Conservation (phyloP, 1,140 invertebrate genomes). For the Pemphigus obesinymphae region DNA sequence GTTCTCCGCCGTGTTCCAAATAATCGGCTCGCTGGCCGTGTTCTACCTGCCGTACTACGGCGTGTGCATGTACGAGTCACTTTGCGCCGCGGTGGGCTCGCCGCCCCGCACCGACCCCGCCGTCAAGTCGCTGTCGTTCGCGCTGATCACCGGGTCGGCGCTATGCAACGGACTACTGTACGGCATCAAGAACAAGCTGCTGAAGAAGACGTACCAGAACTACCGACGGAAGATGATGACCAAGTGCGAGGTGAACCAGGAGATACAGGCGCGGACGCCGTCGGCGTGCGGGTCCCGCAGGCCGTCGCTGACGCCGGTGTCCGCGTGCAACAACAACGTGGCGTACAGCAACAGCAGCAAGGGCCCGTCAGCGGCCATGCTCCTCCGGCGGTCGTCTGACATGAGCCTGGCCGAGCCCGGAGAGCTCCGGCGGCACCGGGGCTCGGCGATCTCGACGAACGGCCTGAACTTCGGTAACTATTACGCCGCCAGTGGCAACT, state of each 20-base stretch:
- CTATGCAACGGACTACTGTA: slow-evolving; percentile 71
- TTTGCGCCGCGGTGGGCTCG: slow-evolving; percentile 49
- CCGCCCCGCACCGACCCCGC: not conserved
- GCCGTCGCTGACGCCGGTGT: slow-evolving; percentile 60
- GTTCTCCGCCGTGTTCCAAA: slow-evolving; percentile 59
- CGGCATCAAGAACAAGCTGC: slow-evolving; percentile 66
- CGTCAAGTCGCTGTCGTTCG: slow-evolving; percentile 57
- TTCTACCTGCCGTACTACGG: slow-evolving; percentile 70
- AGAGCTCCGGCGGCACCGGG: slow-evolving; percentile 49
- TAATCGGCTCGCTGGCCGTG: slow-evolving; percentile 65
- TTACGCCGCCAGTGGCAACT: slow-evolving; percentile 39
- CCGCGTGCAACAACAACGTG: slow-evolving; percentile 53
- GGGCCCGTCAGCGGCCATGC: slow-evolving; percentile 49
- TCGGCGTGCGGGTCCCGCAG: slow-evolving; percentile 68
- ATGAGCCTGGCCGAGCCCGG: slow-evolving; percentile 12
- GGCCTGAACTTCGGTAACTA: slow-evolving; percentile 42
- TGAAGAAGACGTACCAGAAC: slow-evolving; percentile 68
- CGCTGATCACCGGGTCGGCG: slow-evolving; percentile 63
- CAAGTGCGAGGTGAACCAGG: slow-evolving; percentile 67
- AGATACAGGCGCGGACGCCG: slow-evolving; percentile 71
- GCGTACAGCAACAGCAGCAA: slow-evolving; percentile 67
- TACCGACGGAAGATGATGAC: slow-evolving; percentile 76
- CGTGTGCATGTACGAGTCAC: slow-evolving; percentile 58
- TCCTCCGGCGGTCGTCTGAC: slow-evolving; percentile 44
- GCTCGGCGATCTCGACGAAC: slow-evolving; percentile 49